Conservation (phyloP, 2,888 invertebrate genomes). For the Drosophila monieri region DNA sequence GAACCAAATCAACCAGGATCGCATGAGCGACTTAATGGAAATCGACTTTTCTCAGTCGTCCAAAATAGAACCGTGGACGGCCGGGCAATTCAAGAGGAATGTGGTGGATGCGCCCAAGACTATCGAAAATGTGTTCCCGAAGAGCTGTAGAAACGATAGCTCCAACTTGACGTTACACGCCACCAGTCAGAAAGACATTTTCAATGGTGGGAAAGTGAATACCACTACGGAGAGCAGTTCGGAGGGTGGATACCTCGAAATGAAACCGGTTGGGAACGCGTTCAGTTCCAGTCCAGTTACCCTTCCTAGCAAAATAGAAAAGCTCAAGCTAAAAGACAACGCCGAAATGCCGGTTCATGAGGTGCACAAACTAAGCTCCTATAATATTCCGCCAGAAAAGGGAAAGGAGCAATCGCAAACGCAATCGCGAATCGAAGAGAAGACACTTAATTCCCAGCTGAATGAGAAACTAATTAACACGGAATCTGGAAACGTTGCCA, state of each 20-base stretch:
- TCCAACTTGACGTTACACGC: conserved; percentile 32
- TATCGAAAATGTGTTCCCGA: conserved; percentile 25
- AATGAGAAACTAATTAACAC: conserved; percentile 8
- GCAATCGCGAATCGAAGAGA: conserved; percentile 6
- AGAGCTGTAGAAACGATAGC: conserved; percentile 22
- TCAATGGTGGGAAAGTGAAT: conserved; percentile 17
- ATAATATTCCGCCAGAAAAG: conserved; percentile 14
- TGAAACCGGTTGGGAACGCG: conserved; percentile 85
- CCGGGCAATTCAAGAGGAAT: conserved; percentile 36
- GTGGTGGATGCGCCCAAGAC: conserved; percentile 35
- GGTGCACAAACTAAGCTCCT: conserved; percentile 14
- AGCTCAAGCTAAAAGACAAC: conserved; percentile 35
- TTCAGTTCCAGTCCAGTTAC: conserved; percentile 20
- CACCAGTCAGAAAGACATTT: conserved; percentile 43
- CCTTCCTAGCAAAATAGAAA: conserved; percentile 54
- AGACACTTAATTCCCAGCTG: not conserved
- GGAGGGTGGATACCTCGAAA: conserved; percentile 86
- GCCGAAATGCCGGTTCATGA: not conserved
- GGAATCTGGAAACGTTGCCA: not conserved
- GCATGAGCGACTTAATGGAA: conserved; percentile 93
- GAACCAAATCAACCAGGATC: conserved; percentile 86
- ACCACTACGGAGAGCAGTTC: conserved; percentile 16
- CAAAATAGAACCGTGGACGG: conserved; percentile 45
- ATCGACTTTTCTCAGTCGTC: conserved; percentile 87
- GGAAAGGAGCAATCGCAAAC: conserved; percentile 8